phyloP scores from a whole-genome alignment of 1,140 invertebrate genomes.

The Sesamia nonagrioides region DNA sequence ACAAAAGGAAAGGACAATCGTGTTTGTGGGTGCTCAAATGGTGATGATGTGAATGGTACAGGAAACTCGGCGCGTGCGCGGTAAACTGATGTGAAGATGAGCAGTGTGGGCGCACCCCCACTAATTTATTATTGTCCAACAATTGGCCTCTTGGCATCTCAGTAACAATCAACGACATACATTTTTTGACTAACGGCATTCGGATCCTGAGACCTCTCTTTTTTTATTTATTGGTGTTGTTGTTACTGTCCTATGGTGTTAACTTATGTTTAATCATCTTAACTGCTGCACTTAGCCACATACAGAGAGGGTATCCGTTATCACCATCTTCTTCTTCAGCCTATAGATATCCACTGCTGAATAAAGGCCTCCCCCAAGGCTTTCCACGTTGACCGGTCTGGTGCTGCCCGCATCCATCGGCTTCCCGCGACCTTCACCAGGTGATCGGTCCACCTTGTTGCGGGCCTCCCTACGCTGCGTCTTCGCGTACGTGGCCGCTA shows the following conservation, averaged over 20 bases:
- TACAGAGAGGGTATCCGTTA: constrained; percentile 3
- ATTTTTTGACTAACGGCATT: constrained; percentile 4
- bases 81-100: constrained; percentile 80
- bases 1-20: constrained; percentile 56
- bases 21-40: constrained; percentile 67
- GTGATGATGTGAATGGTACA: constrained; percentile 73
- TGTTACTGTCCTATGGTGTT: neutral
- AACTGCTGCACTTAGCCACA: constrained; percentile 6
- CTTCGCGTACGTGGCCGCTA: no score
- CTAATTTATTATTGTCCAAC: constrained; percentile 70
- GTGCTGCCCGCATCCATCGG: no score
- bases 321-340: no score
- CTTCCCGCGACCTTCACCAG: no score
- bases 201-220: neutral
- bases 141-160: constrained; percentile 62
- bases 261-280: constrained; percentile 20
- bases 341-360: no score
- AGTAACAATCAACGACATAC: constrained; percentile 4
- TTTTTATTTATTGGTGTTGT: neutral
- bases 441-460: no score
- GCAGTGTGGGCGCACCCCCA: constrained; percentile 80
- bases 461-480: no score
- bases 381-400: no score
- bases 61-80: constrained; percentile 79
- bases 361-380: no score